Evolutionary conservation across 2,888 invertebrate species (phyloP).

Genomic region (Acleris holmiana): DNA sequence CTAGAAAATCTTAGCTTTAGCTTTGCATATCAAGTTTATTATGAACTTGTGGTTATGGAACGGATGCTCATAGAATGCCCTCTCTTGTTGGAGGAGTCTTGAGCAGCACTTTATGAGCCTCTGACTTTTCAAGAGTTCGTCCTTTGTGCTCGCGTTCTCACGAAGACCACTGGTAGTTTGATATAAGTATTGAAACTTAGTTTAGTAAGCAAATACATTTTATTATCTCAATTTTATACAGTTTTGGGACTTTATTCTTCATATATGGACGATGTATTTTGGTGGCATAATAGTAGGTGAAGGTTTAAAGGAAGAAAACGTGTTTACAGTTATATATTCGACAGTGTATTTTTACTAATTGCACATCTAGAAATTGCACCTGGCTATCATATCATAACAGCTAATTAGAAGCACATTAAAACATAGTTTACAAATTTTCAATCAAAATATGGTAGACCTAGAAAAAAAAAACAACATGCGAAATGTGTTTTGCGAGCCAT

Average conservation of each 20-base stretch:
- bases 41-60: slow-evolving; percentile 4
- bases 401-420: slow-evolving; percentile 29
- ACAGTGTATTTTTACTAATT: slow-evolving; percentile 9
- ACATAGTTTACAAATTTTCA: not conserved
- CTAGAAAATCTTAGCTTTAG: not conserved
- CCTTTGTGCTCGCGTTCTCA: slow-evolving; percentile 48
- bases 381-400: slow-evolving; percentile 24
- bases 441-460: slow-evolving; percentile 17
- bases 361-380: slow-evolving; percentile 34
- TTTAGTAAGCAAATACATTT: not conserved
- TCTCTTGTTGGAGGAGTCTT: slow-evolving; percentile 47
- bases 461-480: slow-evolving; percentile 9
- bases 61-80: slow-evolving; percentile 22
- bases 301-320: not conserved
- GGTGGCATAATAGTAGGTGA: slow-evolving; percentile 3
- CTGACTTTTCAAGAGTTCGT: slow-evolving; percentile 49
- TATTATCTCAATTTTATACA: not conserved
- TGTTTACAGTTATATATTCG: not conserved
- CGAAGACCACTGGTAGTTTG: slow-evolving; percentile 39
- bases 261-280: not conserved
- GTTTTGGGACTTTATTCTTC: too few species aligned
- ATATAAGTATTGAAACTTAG: slow-evolving; percentile 27
- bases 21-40: not conserved
- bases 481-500: slow-evolving; percentile 33
- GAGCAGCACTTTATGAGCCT: slow-evolving; percentile 53